Evolutionary conservation across 1,140 invertebrate species (phyloP).

Genomic region (Drosophila gunungcola): DNA sequence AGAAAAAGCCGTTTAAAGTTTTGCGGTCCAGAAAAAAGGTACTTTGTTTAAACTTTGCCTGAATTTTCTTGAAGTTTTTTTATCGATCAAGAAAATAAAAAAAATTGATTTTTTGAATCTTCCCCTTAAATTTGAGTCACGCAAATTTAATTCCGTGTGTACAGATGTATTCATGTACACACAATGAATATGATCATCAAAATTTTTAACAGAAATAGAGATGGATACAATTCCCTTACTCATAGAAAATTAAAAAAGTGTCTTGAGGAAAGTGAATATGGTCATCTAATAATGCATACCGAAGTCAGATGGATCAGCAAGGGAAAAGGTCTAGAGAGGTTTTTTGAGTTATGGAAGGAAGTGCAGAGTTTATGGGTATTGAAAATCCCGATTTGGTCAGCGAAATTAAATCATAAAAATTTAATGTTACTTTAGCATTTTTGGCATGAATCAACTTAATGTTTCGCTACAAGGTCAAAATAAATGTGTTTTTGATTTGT

Average conservation of each 20-base stretch:
- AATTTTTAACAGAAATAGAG: too few relatives aligned
- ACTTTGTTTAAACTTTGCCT: too few relatives aligned
- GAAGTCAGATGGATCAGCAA: slow-evolving; percentile 4
- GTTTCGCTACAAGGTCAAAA: background rate
- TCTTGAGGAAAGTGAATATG: background rate
- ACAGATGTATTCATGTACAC: too few relatives aligned
- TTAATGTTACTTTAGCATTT: slow-evolving; percentile 7
- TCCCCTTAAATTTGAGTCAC: too few relatives aligned
- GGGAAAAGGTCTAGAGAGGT: slow-evolving; percentile 5
- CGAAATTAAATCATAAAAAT: background rate
- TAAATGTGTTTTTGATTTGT: slow-evolving; percentile 1
- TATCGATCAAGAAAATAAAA: too few relatives aligned
- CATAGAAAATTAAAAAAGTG: background rate
- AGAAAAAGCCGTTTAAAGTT: too few relatives aligned
- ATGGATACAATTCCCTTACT: background rate
- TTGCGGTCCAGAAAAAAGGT: too few relatives aligned
- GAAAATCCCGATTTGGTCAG: background rate
- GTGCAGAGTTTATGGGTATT: background rate
- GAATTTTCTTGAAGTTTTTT: too few relatives aligned
- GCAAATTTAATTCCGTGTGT: too few relatives aligned
- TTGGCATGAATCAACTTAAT: background rate
- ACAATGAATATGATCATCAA: too few relatives aligned
- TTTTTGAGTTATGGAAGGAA: slow-evolving; percentile 5
- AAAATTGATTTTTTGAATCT: too few relatives aligned
- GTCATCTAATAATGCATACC: background rate